phyloP scores from a whole-genome alignment of 2,797 vertebrate genomes.

The Gastrophryne carolinensis region DNA sequence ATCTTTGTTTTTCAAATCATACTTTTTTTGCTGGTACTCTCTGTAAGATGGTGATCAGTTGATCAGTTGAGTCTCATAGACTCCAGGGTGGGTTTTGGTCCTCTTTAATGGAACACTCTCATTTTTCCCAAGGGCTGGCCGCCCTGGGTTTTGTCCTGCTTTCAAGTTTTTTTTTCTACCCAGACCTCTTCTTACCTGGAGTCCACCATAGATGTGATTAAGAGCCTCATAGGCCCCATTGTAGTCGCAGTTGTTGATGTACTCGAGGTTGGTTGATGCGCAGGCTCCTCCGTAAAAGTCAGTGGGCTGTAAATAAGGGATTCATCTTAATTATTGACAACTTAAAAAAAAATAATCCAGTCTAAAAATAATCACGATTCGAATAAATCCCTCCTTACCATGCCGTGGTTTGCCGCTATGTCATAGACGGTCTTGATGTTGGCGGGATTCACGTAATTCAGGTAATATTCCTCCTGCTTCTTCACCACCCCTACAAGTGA shows the following conservation, averaged over 20 bases:
- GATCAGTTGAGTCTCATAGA: too few species aligned
- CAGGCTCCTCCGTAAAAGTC: neutral
- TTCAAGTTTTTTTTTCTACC: too few species aligned
- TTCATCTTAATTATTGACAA: neutral
- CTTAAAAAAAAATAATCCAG: neutral
- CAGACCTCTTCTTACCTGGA: neutral
- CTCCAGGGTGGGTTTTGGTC: too few species aligned
- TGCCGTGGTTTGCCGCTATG: neutral
- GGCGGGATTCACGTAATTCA: neutral
- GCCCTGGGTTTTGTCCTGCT: too few species aligned
- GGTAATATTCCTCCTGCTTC: slow-evolving; percentile 7
- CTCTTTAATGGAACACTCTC: too few species aligned
- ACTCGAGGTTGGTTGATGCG: neutral
- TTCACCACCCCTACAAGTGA: neutral
- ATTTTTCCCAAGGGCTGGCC: too few species aligned
- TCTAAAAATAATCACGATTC: neutral
- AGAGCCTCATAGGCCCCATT: slow-evolving; percentile 8
- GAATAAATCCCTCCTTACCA: neutral
- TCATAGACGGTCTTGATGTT: neutral
- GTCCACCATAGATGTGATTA: slow-evolving; percentile 1
- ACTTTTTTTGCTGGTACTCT: too few species aligned
- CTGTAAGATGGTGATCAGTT: too few species aligned
- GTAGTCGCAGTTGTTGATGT: slow-evolving; percentile 21
- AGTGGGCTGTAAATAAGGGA: neutral
- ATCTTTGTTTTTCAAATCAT: too few species aligned